Base-by-base conservation (phyloP, 1,140 invertebrate genomes). In the Mycetomoellerius zeteki region DNA sequence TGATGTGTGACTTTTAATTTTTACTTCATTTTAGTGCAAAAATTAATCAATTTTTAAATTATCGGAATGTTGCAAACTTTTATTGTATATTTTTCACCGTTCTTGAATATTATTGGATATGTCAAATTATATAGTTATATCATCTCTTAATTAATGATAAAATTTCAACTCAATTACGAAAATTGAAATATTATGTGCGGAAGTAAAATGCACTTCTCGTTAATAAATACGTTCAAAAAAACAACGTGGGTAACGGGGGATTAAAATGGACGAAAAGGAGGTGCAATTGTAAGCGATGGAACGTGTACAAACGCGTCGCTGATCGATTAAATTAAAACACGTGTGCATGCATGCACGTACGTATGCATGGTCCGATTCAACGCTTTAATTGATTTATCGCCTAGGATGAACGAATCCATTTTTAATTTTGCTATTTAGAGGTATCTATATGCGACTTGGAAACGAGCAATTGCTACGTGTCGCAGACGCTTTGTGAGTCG, bases 381-480 rank as follows among this genome's bases (percentile, higher is more conserved):
- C 52, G 50, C 86, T 88, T 89, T 80, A 88, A 88, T 89, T 80
- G 73, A 87, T 85, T 88, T 72, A 85, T 86, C 69, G 80, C 67
- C 77, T 19, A n/a, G 50, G 56, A 67, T 64, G 69, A 78, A 62
- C 47, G 65, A 91, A 91, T 85, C 67, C 80, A 85, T 85, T 86
- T 84, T 90, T 86, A 91, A 90, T 91, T 89, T 86, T 89, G 87
- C 88, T 85, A 89, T 89, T 89, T 88, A 60, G 82, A 87, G 21
- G 30, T 62, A 76, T 56, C 72, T 47, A 86, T n/a, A 47, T 47
- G 27, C n/a, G 58, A 52, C 30, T 52, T 19, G 50, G 10, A 71
- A 73, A 60, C 80, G 85, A 82, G 37, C 76, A 78, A 82, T 82
- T 58, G 76, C 85, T 82, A 24, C 24, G 19, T 75, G 69, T 54